Evolutionary conservation across 2,113 vertebrate genomes (phyloP).

Genomic region (Pimephales promelas): DNA sequence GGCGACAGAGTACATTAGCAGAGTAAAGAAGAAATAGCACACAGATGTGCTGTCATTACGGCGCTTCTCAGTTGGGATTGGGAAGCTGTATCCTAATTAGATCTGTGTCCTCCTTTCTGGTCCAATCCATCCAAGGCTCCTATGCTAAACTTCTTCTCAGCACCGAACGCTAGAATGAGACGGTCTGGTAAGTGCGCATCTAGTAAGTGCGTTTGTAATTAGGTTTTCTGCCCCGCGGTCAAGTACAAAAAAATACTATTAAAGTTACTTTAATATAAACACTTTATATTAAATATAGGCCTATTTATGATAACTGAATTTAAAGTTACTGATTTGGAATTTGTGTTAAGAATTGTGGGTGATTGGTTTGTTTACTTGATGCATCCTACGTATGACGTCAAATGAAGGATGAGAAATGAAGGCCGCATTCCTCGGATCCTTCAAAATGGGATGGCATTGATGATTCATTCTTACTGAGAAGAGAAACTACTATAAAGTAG

Average conservation of each 20-base stretch:
- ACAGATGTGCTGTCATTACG: conserved; percentile 9
- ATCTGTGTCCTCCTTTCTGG: background rate
- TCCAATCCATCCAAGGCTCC: background rate
- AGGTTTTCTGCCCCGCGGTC: background rate
- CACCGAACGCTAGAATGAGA: background rate
- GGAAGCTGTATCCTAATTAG: background rate
- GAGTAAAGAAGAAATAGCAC: background rate
- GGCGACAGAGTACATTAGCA: conserved; percentile 62
- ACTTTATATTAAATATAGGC: background rate
- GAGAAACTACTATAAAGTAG: background rate
- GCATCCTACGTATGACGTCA: background rate
- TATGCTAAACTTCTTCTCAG: background rate
- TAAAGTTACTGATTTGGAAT: background rate
- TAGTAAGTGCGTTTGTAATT: background rate
- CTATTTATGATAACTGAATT: background rate
- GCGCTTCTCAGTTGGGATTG: background rate
- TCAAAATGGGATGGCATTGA: background rate
- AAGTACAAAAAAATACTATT: background rate
- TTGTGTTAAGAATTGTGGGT: background rate
- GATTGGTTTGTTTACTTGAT: background rate
- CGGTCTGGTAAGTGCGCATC: background rate
- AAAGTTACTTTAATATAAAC: too few relatives aligned
- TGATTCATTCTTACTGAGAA: too few relatives aligned
- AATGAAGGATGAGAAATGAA: too few relatives aligned
- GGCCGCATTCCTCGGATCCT: background rate